Evolutionary conservation across 2,113 vertebrate species (phyloP), one percentile per base, ranked within the genome.

Genomic region (Sturnus vulgaris): DNA sequence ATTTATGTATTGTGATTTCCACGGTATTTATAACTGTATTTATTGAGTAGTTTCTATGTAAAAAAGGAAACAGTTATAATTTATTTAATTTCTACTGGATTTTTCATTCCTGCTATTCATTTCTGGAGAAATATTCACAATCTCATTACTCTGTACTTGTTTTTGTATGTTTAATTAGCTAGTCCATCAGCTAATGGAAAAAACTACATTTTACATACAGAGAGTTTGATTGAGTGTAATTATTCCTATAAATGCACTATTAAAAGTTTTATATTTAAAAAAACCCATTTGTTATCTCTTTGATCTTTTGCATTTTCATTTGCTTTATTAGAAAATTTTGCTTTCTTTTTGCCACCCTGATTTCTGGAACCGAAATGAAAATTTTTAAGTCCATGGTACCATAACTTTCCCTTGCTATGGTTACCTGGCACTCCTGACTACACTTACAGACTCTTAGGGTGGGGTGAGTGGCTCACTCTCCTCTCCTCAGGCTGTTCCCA

Each of bases 1-100:
- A 69, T 65, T 88, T 95, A 90, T 84, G 71, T 78, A 31, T 47
- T 92, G 44, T 78, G 6, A 81, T 73, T 78, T 70, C 13, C 2
- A 4, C 14, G 17, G 9, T 90, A 92, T 94, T 96, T 92, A 85
- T 92, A 61, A 23, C 56, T 14, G 18, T 94, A 91, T 97, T 95
- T 96, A 92, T 95, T 68, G 37, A 68, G 52, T 30, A 40, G 39
- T 64, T 89, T 56, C 8, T 84, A 25, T 37, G 8, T 4, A n/a
- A 81, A 59, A 59, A 30, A 46, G 7, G 65, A 70, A 73, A 50
- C 1, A 1, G 13, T 20, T n/a, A 15, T 60, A 71, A 64, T 11
- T 81, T 90, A 88, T 92, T 88, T 81, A 2, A 71, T 75, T 79
- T 59, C 33, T 35, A 20, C 30, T 39, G 37, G 4, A 50, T 85